Conservation (phyloP, 1,140 invertebrate species). For the Drosophila ohnishii region DNA sequence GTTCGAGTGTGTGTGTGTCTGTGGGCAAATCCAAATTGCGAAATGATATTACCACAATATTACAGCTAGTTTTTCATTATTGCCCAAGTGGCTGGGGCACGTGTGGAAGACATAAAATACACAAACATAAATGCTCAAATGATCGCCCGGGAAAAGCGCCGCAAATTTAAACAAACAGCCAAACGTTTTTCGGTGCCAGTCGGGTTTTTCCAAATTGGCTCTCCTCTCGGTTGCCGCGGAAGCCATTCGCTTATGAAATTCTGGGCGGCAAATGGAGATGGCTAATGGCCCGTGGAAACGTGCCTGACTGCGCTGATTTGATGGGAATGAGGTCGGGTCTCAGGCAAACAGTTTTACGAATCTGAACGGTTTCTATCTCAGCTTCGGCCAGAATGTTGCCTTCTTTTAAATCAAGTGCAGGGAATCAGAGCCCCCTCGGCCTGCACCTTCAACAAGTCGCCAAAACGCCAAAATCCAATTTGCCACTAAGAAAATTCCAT, state of each 20-base stretch:
- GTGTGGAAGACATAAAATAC: constrained; percentile 56
- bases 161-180: constrained; percentile 51
- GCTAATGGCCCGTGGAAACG: constrained; percentile 58
- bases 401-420: constrained; percentile 12
- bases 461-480: constrained; percentile 12
- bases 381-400: neutral
- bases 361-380: constrained; percentile 1
- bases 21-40: constrained; percentile 62
- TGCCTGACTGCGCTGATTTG: constrained; percentile 53
- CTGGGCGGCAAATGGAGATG: constrained; percentile 16
- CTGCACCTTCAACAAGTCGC: constrained; percentile 25
- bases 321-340: constrained; percentile 4
- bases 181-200: neutral
- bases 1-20: constrained; percentile 7
- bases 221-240: no score
- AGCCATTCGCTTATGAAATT: constrained; percentile 5
- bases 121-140: constrained; percentile 53
- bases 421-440: neutral
- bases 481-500: constrained; percentile 24
- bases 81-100: constrained; percentile 28
- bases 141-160: constrained; percentile 32
- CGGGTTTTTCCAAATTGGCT: constrained; percentile 15
- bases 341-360: constrained; percentile 27
- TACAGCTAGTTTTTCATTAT: constrained; percentile 63
- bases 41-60: constrained; percentile 73